A percentile compares a stretch with the other conserved stretches of the same genome.
Evolutionary conservation across 2,113 vertebrate species (phyloP).

Genomic region (Bos javanicus): DNA sequence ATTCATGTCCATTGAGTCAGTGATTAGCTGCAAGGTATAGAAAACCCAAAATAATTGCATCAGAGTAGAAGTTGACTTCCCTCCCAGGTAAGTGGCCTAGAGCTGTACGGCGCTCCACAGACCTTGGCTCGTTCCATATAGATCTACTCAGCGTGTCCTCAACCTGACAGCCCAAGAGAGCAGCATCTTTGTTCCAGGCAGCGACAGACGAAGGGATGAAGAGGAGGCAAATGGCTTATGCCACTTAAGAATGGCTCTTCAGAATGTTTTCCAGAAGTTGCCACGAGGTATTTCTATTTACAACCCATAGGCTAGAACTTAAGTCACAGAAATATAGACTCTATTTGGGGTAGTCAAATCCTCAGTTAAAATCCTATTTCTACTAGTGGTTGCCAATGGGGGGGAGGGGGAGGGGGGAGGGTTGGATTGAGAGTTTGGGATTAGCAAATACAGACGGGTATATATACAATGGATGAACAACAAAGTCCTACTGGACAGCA

Average conservation of each 20-base stretch:
- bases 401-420: background rate
- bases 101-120: background rate
- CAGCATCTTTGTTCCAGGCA: background rate
- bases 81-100: background rate
- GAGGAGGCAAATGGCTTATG: background rate
- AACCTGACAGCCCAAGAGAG: background rate
- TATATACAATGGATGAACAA: background rate
- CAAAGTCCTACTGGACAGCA: background rate
- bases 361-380: background rate
- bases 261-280: background rate
- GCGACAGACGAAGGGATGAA: background rate
- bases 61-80: background rate
- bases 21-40: background rate
- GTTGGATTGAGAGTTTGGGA: background rate
- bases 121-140: background rate
- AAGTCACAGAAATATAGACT: background rate
- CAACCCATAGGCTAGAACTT: background rate
- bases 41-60: background rate
- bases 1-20: background rate
- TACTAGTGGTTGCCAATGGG: background rate
- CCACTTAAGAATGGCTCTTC: background rate
- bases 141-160: background rate
- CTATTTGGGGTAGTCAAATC: background rate
- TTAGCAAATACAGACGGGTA: background rate
- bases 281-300: background rate